Percentiles rank a stretch among this genome's conserved stretches.
Evolutionary conservation across 1,140 invertebrate species (phyloP).

Genomic region (Cotesia vestalis): DNA sequence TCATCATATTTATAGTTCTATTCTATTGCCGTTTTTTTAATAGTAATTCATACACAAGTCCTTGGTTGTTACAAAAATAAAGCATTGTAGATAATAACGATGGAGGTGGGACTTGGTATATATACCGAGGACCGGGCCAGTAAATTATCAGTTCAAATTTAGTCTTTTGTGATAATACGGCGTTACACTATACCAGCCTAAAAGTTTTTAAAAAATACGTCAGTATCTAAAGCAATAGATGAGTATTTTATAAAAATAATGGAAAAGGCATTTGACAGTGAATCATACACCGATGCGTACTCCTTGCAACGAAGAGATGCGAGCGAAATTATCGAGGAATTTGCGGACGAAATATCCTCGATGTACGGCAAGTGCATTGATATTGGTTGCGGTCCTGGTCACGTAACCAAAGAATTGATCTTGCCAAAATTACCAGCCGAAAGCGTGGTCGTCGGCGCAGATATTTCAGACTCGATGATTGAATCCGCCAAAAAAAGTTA

Average conservation of each 20-base stretch:
- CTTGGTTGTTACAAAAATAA: slow-evolving; percentile 39
- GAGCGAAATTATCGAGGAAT: slow-evolving; percentile 73
- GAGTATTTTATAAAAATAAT: background rate
- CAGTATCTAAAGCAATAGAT: no score
- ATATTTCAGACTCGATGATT: slow-evolving; percentile 78
- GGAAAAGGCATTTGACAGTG: slow-evolving; percentile 69
- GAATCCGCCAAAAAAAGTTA: slow-evolving; percentile 70
- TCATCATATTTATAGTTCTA: slow-evolving; percentile 44
- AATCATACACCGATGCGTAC: slow-evolving; percentile 73
- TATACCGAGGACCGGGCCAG: slow-evolving; percentile 45
- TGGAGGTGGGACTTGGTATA: slow-evolving; percentile 42
- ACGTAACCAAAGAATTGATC: slow-evolving; percentile 76
- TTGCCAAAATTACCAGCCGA: slow-evolving; percentile 70
- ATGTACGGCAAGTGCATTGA: slow-evolving; percentile 70
- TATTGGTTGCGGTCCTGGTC: slow-evolving; percentile 82
- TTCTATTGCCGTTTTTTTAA: slow-evolving; percentile 18
- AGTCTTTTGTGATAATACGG: slow-evolving; percentile 7
- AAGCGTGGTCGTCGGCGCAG: slow-evolving; percentile 62
- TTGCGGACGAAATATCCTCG: slow-evolving; percentile 65
- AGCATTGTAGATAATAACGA: slow-evolving; percentile 24
- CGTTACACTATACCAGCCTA: background rate
- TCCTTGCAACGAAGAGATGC: slow-evolving; percentile 75
- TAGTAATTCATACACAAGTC: slow-evolving; percentile 5
- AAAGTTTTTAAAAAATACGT: no score
- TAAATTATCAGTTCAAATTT: slow-evolving; percentile 44